Base-by-base conservation (phyloP, 2,888 invertebrate genomes). In the Eupithecia dodoneata region DNA sequence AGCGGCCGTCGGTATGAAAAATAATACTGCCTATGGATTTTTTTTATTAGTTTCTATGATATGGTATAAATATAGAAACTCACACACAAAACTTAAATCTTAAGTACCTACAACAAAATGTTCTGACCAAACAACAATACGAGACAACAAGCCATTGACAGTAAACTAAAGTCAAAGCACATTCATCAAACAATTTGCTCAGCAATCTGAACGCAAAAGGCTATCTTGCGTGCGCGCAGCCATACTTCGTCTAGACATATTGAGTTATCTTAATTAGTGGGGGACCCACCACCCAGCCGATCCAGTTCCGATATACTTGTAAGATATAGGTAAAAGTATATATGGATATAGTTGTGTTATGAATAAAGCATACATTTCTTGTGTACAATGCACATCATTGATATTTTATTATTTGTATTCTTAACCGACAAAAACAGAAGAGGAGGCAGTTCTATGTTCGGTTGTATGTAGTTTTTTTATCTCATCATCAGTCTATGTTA, bases 251-350 rank as follows among this genome's bases (percentile, higher is more conserved):
- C 82, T 83, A 84, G 87, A 88, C 87, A 86, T 88, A 88, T 88
- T 88, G 87, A 88, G 88, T 87, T 88, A 88, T 88, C 89, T 88
- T 88, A 88, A 88, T 88, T 88, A 88, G 87, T 85, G 83, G 80
- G 82, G 84, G 84, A 85, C 82, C 83, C 85, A 85, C 88, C 88
- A 86, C 85, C 87, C 86, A 83, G 83, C 81, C 85, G 87, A 87
- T 87, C 82, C 81, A 83, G 81, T 83, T 81, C 78, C 73, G 82
- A 82, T 81, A 82, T 80, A 81, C 47, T 67, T 12, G 45, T 71
- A 59, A 73, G 67, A 47, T 75, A 67, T 71, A 44, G 44, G 4
- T 45, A 44, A 18, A 45, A 69, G 15, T 44, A 45, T 45, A 44
- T 18, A 44, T 44, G 10, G 67, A 10, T 69, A 41, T 45, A 66